Conservation (phyloP, 2,888 invertebrate genomes). For the Phyto melanocephala region DNA sequence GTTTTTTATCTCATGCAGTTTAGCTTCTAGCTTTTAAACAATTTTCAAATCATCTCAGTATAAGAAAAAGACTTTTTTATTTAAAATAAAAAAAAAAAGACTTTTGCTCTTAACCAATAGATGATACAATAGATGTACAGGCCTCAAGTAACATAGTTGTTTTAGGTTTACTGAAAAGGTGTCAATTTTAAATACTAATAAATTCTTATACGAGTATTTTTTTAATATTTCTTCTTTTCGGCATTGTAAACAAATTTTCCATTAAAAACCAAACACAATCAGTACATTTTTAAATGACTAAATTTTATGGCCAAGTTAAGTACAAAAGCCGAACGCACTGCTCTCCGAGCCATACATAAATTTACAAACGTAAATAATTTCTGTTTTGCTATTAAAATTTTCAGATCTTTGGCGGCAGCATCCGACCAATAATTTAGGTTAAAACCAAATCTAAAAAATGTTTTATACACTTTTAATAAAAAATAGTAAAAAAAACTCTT, state of each 20-base stretch:
- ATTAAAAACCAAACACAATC: background rate
- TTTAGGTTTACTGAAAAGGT: background rate
- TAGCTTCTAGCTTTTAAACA: too few relatives aligned
- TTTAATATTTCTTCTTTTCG: background rate
- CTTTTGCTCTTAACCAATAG: background rate
- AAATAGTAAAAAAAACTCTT: background rate
- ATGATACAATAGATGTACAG: too few relatives aligned
- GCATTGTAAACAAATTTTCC: background rate
- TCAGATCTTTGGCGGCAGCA: slow-evolving; percentile 48
- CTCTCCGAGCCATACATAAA: too few relatives aligned
- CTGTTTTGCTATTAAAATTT: background rate
- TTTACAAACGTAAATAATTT: background rate
- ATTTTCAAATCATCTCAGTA: too few relatives aligned
- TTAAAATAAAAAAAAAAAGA: background rate
- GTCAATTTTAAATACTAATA: background rate
- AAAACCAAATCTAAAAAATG: background rate
- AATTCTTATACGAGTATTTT: background rate
- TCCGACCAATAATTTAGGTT: slow-evolving; percentile 39
- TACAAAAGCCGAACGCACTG: background rate
- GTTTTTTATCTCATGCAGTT: too few relatives aligned
- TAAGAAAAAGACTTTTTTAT: too few relatives aligned
- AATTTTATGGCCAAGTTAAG: background rate
- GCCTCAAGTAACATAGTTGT: background rate
- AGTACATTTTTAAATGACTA: background rate
- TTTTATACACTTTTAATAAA: background rate